Base-by-base conservation (phyloP, 2,797 vertebrate species). In the Poecile montanus region DNA sequence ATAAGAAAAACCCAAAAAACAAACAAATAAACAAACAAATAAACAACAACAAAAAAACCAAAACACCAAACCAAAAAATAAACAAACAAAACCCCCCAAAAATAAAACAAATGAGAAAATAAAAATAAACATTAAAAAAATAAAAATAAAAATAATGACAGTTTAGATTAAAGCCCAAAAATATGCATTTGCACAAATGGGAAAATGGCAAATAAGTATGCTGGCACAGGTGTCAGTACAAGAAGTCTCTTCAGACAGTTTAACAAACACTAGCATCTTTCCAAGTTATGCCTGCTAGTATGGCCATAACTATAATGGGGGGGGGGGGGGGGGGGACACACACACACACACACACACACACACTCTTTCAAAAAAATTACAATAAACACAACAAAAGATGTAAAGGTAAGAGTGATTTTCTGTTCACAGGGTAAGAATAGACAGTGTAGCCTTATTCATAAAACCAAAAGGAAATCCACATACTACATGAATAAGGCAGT, bases 101-200 rank as follows among this genome's bases (percentile, higher is more conserved):
- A 18, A 11, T 0, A 32, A 78, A 27, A 1, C 9, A 15, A 9
- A 8, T 20, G 6, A 47, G 4, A 26, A n/a, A 19, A 10, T 2
- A 7, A 27, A 42, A 44, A 57, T 0, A 68, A n/a, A n/a, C n/a
- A n/a, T n/a, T n/a, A n/a, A 36, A 50, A 3, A 73, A 38, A 38
- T 38, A 38, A 36, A 36, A 36, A 34, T 38, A 38, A 38, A 30
- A 71, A 34, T 47, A 82, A 48, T 26, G 32, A 56, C 17, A 32
- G 32, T 72, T 77, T 61, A 38, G 23, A 89, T 79, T 82, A 89
- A 66, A 91, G 47, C 19, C 21, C 47, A 60, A 85, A 84, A 23
- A 81, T 18, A 34, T 29, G 16, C 16, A 84, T 26, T 53, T 82
- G 51, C 16, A 76, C 16, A 79, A 83, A 88, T 6, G 25, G n/a